Evolutionary conservation across 1,140 invertebrate genomes (phyloP).

Genomic region (Trachymyrmex septentrionalis): DNA sequence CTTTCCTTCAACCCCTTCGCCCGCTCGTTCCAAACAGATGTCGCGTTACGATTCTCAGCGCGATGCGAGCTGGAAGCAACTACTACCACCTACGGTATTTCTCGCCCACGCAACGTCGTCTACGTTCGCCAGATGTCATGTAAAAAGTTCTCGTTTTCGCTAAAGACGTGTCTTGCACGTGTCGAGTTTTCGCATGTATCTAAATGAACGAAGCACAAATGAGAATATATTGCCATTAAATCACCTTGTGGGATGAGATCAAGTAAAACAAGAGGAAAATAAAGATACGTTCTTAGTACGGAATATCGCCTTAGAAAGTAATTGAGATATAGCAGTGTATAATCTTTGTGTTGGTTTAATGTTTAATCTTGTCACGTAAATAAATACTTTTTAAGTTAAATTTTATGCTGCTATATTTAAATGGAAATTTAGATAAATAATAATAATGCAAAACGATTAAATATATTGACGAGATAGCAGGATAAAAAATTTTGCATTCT

Average conservation of each 20-base stretch:
- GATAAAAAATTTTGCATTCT: background rate
- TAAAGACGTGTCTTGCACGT: conserved; percentile 8
- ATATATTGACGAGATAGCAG: background rate
- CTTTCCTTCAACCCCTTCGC: conserved; percentile 41
- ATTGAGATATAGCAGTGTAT: background rate
- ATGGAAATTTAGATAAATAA: background rate
- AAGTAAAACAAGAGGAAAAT: background rate
- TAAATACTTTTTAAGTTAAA: background rate
- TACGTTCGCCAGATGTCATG: conserved; percentile 75
- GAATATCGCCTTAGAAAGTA: background rate
- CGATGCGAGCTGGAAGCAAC: conserved; percentile 52
- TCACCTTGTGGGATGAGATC: background rate
- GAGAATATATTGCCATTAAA: conserved; percentile 5
- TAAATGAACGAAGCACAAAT: conserved; percentile 17
- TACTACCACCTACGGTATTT: conserved; percentile 52
- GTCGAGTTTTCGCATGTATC: conserved; percentile 34
- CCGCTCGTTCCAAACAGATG: conserved; percentile 78
- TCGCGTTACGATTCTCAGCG: conserved; percentile 77
- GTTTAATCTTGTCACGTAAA: background rate
- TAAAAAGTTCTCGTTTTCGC: conserved; percentile 70
- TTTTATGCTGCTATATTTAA: too few relatives aligned
- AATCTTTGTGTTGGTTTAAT: background rate
- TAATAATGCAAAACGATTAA: background rate
- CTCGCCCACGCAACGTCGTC: conserved; percentile 7
- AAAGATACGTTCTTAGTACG: background rate